Evolutionary conservation across 1,140 invertebrate genomes (phyloP).

Genomic region (Drosophila paulistorum): DNA sequence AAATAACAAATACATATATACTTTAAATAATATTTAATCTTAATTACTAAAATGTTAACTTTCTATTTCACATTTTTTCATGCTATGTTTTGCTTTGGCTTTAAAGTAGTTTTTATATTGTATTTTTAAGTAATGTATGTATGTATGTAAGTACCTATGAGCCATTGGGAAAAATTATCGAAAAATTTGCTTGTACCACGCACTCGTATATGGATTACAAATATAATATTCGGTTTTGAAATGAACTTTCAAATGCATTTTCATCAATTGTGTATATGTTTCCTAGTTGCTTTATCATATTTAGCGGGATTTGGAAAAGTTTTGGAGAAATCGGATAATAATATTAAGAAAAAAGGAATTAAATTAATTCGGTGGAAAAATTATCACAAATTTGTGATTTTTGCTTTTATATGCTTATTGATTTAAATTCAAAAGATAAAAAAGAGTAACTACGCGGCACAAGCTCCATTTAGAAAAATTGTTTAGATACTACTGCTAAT

Average conservation of each 20-base stretch:
- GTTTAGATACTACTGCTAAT: constrained; percentile 1
- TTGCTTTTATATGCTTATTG: neutral
- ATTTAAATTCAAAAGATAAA: neutral
- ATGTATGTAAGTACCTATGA: constrained; percentile 14
- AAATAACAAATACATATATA: constrained; percentile 52
- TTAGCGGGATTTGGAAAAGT: neutral
- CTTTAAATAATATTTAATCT: constrained; percentile 48
- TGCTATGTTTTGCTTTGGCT: constrained; percentile 30
- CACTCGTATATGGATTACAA: neutral
- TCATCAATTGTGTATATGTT: neutral
- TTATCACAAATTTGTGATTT: neutral
- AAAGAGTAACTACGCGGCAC: constrained; percentile 2
- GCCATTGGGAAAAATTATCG: constrained; percentile 3
- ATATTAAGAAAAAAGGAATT: neutral
- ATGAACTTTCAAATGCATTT: neutral
- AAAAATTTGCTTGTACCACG: constrained; percentile 3
- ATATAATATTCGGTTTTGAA: neutral
- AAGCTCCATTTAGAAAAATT: neutral
- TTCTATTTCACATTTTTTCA: constrained; percentile 66
- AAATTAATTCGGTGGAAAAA: neutral
- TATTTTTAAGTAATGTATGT: neutral
- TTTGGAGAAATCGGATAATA: neutral
- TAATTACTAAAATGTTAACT: constrained; percentile 62
- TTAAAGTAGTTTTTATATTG: constrained; percentile 19
- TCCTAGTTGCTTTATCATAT: neutral